Base-by-base conservation (phyloP, 2,888 invertebrate species). In the Cheilosia soror region DNA sequence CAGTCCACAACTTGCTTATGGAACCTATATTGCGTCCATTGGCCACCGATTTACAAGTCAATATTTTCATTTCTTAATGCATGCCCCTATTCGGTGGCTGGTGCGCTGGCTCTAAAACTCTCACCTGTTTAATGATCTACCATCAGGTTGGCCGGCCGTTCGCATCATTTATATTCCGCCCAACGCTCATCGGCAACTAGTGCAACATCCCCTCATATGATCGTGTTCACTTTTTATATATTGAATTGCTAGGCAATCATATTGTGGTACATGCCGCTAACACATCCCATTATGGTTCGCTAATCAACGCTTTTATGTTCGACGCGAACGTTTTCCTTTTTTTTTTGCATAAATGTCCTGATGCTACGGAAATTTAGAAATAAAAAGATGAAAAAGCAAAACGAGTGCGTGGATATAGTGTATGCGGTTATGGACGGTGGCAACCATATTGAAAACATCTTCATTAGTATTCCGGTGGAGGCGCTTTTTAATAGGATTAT, bases 111-210 rank as follows among this genome's bases (percentile, higher is more conserved):
- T 72, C 71, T 62, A 77, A 77, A 77, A 82, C 60, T 82, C 82
- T 82, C 77, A 77, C 77, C 77, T 72, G 40, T 31, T 53, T 72
- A 82, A 82, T 72, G 82, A 82, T 66, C 53, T 53, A 33, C 68
- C 62, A 33, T 63, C 25, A 55, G 25, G 49, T 31, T 27, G 29
- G 7, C 33, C 44, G 25, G 49, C 68, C 47, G 29, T 47, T 33
- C 55, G 58, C 60, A 55, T 82, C 77, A 82, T 82, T 82, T 72
- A 47, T 77, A 82, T 82, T 82, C 82, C 58, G 65, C 72, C 55
- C 71, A 57, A 25, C 44, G 62, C 15, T 15, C 81, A 81, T 58
- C 69, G 71, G 57, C 76, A 76, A 65, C 81, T 71, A 81, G 76
- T 81, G 53, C 81, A 71, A 81, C 63, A 76, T 75, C 66, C 60